Evolutionary conservation across 2,888 invertebrate genomes (phyloP), one percentile per base, ranked within the genome.

Genomic region (Cantharis lateralis): DNA sequence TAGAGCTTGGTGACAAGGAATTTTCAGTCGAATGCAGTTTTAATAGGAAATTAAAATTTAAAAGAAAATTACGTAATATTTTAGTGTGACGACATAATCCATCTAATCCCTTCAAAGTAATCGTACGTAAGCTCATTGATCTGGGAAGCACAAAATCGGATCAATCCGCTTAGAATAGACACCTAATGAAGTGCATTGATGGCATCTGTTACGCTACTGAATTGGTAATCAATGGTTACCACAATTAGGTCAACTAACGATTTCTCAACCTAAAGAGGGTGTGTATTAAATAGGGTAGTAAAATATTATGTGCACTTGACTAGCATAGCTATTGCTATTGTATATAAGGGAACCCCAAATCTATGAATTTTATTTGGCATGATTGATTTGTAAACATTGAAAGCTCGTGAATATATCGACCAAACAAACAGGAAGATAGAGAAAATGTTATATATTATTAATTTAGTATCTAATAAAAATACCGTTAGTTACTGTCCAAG

Each of bases 121-220:
- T 71, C 64, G 20, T 18, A 62, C 28, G 32, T 20, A 70, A 64
- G 24, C 15, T 61, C 61, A 28, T 48, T 48, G 48, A 48, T 48
- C 48, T 48, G 9, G 48, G 48, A 72, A 32, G 75, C 75, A 62
- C 63, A 72, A 71, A 75, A 75, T 74, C 68, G 75, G 78, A 78
- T 78, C 78, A 78, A 78, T 72, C 70, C 72, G 16, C 70, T 75
- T 70, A 72, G 74, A 78, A 78, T 78, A 68, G 62, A 70, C 15
- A 68, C 20, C 78, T 78, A 78, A 78, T 78, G 78, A 78, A 78
- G 78, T 75, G 78, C 75, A 78, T 78, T 78, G 78, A 78, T 72
- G 72, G 68, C 78, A 78, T 78, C 78, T 78, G 78, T 72, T 75
- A 72, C 72, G 75, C 78, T 77, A 74, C 70, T 72, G 77, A 75